phyloP scores from a whole-genome alignment of 2,888 invertebrate species.

The Athrips mouffetella region DNA sequence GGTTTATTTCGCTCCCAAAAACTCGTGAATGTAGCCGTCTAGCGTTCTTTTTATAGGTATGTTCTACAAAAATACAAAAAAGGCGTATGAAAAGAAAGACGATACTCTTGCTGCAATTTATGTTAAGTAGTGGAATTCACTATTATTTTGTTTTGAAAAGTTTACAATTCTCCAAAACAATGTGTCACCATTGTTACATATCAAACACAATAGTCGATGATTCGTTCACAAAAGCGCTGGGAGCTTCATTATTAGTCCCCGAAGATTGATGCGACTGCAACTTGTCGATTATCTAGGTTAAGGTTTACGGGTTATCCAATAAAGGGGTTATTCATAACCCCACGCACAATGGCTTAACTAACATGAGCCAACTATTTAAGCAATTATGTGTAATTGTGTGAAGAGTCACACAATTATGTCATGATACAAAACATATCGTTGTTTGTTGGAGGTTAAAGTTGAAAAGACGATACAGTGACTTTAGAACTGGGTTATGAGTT shows the following conservation, averaged over 20 bases:
- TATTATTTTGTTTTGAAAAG: not conserved
- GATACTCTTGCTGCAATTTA: no score
- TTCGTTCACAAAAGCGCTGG: slow-evolving; percentile 59
- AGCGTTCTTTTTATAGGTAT: no score
- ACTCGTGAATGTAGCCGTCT: no score
- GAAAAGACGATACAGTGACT: not conserved
- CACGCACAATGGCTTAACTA: slow-evolving; percentile 36
- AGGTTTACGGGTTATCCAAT: slow-evolving; percentile 33
- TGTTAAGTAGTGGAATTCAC: no score
- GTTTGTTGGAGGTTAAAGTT: not conserved
- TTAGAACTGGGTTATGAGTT: slow-evolving; percentile 5
- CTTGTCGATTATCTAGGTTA: slow-evolving; percentile 49
- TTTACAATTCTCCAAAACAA: slow-evolving; percentile 17
- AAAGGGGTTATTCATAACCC: slow-evolving; percentile 15
- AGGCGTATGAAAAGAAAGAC: no score
- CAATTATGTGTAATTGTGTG: slow-evolving; percentile 21
- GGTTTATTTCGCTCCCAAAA: no score
- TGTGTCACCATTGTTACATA: slow-evolving; percentile 44
- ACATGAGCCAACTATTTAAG: slow-evolving; percentile 37
- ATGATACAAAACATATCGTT: slow-evolving; percentile 8
- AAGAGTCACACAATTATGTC: slow-evolving; percentile 20
- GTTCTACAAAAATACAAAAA: no score
- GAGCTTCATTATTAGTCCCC: slow-evolving; percentile 54
- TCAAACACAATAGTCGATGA: slow-evolving; percentile 61
- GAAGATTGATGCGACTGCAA: slow-evolving; percentile 62